Evolutionary conservation across 2,797 vertebrate species (phyloP).

Genomic region (Enteromius thamalakanensis): DNA sequence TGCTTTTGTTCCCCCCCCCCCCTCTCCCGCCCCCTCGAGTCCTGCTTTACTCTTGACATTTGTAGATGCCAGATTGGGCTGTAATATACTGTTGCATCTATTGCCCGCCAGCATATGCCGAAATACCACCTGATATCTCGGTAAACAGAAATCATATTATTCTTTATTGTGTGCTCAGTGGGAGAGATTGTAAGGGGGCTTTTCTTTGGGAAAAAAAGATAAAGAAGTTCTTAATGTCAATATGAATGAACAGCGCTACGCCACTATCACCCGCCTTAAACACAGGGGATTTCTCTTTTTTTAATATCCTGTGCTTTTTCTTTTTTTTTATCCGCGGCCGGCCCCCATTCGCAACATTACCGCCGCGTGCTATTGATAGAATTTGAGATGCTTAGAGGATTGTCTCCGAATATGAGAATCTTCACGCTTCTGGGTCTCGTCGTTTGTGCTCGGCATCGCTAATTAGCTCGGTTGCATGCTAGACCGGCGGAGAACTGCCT

Average conservation of each 20-base stretch:
- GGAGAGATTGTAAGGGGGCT: slow-evolving; percentile 80
- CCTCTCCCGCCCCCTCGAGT: slow-evolving; percentile 64
- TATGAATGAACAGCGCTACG: slow-evolving; percentile 75
- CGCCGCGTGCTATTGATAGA: slow-evolving; percentile 61
- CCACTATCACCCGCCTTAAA: slow-evolving; percentile 63
- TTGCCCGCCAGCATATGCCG: slow-evolving; percentile 79
- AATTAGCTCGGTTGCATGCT: slow-evolving; percentile 66
- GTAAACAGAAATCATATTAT: slow-evolving; percentile 92
- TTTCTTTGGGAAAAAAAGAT: slow-evolving; percentile 82
- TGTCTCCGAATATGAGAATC: slow-evolving; percentile 64
- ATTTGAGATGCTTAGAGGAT: slow-evolving; percentile 63
- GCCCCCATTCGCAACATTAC: slow-evolving; percentile 56
- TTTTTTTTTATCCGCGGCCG: neutral
- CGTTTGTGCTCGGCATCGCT: slow-evolving; percentile 62
- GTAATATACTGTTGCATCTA: slow-evolving; percentile 82
- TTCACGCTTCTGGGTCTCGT: slow-evolving; percentile 60
- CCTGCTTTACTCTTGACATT: slow-evolving; percentile 86
- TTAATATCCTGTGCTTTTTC: slow-evolving; percentile 76
- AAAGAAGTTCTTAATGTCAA: slow-evolving; percentile 93
- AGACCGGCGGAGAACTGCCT: slow-evolving; percentile 53
- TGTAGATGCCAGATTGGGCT: slow-evolving; percentile 89
- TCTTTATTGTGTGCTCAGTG: slow-evolving; percentile 85
- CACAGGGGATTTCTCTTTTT: slow-evolving; percentile 69
- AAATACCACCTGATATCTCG: slow-evolving; percentile 91
- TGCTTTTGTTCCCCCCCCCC: slow-evolving; percentile 22